Conservation (phyloP, 2,113 vertebrate genomes). For the Oryzias woworae region DNA sequence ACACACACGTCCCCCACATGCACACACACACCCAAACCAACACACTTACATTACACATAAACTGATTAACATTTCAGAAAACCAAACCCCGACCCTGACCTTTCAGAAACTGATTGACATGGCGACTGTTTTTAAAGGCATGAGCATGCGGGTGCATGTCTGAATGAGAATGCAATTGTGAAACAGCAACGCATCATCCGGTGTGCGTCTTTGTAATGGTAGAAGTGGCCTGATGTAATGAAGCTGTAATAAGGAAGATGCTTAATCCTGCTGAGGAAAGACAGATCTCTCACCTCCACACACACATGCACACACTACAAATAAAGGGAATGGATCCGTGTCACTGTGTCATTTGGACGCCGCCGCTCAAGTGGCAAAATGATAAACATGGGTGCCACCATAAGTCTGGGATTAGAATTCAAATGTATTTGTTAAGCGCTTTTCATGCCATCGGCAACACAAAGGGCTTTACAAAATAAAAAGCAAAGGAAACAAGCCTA, state of each 20-base stretch:
- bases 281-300: constrained; percentile 60
- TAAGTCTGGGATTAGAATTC: too few relatives aligned
- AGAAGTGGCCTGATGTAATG: constrained; percentile 76
- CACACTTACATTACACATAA: constrained; percentile 25
- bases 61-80: constrained; percentile 65
- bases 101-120: constrained; percentile 41
- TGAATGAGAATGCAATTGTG: constrained; percentile 12
- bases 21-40: constrained; percentile 13
- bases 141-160: constrained; percentile 13
- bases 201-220: constrained; percentile 63
- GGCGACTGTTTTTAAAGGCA: constrained; percentile 50
- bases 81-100: constrained; percentile 41
- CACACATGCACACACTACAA: constrained; percentile 19
- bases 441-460: too few relatives aligned
- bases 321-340: neutral
- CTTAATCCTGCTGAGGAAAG: constrained; percentile 73
- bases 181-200: constrained; percentile 21
- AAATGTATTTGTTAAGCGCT: too few relatives aligned
- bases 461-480: too few relatives aligned
- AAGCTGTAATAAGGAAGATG: constrained; percentile 72
- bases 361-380: too few relatives aligned
- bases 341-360: too few relatives aligned
- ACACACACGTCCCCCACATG: constrained; percentile 30
- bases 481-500: too few relatives aligned
- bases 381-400: too few relatives aligned